phyloP scores from a whole-genome alignment of 1,140 invertebrate species.

The Mycetomoellerius zeteki region DNA sequence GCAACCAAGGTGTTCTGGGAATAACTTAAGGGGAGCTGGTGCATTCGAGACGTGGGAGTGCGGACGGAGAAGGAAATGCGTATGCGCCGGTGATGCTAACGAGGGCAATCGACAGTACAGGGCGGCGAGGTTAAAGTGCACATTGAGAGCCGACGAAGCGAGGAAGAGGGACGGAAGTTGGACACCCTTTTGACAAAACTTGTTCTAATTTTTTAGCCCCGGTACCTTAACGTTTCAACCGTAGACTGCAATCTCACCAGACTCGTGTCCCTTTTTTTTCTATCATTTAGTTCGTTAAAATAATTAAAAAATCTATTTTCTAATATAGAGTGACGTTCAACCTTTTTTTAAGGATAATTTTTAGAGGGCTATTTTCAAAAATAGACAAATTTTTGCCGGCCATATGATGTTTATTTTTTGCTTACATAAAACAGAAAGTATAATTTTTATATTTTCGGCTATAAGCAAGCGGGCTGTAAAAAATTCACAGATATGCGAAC shows the following conservation, averaged over 20 bases:
- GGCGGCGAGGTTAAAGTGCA: constrained; percentile 12
- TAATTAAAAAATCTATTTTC: neutral
- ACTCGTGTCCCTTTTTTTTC: neutral
- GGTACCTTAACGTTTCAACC: neutral
- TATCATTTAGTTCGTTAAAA: neutral
- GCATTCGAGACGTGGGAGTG: constrained; percentile 23
- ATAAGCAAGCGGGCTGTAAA: too few species aligned
- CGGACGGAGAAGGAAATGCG: constrained; percentile 47
- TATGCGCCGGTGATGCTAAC: constrained; percentile 49
- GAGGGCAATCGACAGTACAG: constrained; percentile 37
- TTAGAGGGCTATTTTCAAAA: too few species aligned
- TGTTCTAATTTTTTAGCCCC: neutral
- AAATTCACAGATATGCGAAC: too few species aligned
- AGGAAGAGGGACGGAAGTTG: constrained; percentile 16
- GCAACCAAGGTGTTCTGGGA: constrained; percentile 64
- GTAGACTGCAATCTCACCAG: too few species aligned
- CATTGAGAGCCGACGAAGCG: constrained; percentile 26
- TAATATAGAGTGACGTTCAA: neutral
- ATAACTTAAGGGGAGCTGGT: constrained; percentile 53
- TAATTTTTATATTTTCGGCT: too few species aligned
- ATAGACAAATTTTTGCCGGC: too few species aligned
- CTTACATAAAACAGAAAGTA: too few species aligned
- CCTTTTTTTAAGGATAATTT: too few species aligned
- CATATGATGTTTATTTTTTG: too few species aligned
- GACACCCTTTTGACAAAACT: constrained; percentile 22